Percentiles rank a stretch among this genome's conserved stretches.
Evolutionary conservation across 2,113 vertebrate genomes (phyloP).

Genomic region (Mus musculus): GRCm39 chr12:102259501-102260000

Average conservation of each 20-base stretch:
- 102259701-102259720: rapidly evolving
- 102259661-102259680: not conserved
- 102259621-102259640: not conserved
- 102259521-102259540: not conserved
- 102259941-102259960: not conserved
- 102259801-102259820: no score
- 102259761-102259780: not conserved
- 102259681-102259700: not conserved
- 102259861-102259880: not conserved
- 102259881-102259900: not conserved
- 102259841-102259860: not conserved
- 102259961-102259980: no score
- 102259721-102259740: not conserved
- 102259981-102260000: not conserved
- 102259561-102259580: not conserved
- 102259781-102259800: not conserved
- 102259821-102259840: rapidly evolving
- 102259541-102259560: constrained; percentile 37
- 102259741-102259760: not conserved
- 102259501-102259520: no score
- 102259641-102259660: not conserved
- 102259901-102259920: rapidly evolving
- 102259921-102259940: not conserved
- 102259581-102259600: no score
- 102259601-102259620: not conserved